A percentile compares a stretch with the other conserved stretches of the same genome.
phyloP scores from a whole-genome alignment of 2,888 invertebrate genomes.

The Drosophila quasianomalipes region DNA sequence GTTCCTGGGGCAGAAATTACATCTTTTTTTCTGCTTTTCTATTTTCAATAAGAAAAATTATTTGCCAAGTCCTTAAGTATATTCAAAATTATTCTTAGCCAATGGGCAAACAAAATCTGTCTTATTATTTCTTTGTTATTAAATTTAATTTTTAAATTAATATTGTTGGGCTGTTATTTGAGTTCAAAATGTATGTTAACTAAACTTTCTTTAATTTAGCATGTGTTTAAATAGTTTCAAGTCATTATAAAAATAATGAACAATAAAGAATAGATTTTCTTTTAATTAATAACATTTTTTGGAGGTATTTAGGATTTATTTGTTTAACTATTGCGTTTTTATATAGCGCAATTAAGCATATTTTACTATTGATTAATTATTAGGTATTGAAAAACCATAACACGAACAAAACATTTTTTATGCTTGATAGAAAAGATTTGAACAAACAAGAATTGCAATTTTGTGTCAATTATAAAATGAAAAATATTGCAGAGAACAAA shows the following conservation, averaged over 20 bases:
- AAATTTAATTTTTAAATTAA: neutral
- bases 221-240: neutral
- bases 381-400: neutral
- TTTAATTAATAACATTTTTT: neutral
- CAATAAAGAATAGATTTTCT: neutral
- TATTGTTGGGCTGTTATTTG: too few relatives aligned
- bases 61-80: neutral
- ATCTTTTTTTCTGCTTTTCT: neutral
- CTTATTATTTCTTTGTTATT: neutral
- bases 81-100: slow-evolving; percentile 1
- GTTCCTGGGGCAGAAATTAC: neutral
- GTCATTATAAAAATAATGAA: neutral
- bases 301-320: neutral
- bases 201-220: slow-evolving; percentile 2
- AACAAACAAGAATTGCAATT: neutral
- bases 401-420: neutral
- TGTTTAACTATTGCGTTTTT: neutral
- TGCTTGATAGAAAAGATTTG: neutral
- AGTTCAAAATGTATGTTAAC: neutral
- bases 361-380: neutral
- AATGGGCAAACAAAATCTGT: neutral
- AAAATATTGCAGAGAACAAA: neutral
- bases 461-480: neutral
- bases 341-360: neutral
- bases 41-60: slow-evolving; percentile 3